Percentiles rank a stretch among this genome's conserved stretches.
These are phyloP conservation scores for Drosophila nr. medialis DNA, from an alignment of 2,888 invertebrate species.

Conservation along the genomic window DNA sequence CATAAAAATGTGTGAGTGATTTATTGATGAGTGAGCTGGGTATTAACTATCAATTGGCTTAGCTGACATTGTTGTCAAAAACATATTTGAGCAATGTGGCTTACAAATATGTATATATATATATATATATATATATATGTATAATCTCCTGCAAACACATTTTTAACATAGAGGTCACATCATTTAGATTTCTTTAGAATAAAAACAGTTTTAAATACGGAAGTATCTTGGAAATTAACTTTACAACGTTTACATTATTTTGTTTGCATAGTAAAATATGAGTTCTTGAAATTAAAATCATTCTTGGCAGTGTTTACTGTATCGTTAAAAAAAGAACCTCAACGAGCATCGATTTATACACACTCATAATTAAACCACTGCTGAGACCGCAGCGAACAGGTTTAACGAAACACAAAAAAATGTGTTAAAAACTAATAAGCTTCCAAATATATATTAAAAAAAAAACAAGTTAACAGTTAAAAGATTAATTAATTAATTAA, in stretches of 20 bases:
- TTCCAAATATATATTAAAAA: background rate
- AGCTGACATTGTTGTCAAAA: slow-evolving; percentile 21
- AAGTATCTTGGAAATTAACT: background rate
- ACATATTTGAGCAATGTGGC: slow-evolving; percentile 7
- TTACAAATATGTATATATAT: background rate
- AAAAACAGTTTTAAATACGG: background rate
- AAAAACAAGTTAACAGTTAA: background rate
- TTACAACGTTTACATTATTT: background rate
- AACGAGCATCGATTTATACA: background rate
- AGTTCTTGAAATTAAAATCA: background rate
- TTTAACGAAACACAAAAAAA: slow-evolving; percentile 3
- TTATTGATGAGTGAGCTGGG: slow-evolving; percentile 2
- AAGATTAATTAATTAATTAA: too few relatives aligned
- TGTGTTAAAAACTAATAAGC: background rate
- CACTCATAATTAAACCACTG: background rate
- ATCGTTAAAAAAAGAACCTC: background rate
- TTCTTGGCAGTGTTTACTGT: background rate
- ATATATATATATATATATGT: background rate
- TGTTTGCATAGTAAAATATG: background rate
- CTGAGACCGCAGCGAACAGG: slow-evolving; percentile 7
- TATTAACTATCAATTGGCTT: slow-evolving; percentile 11
- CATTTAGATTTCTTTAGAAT: background rate
- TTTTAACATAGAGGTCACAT: background rate
- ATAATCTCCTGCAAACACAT: background rate
- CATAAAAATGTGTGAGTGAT: background rate